Evolutionary conservation across 2,113 vertebrate genomes (phyloP), one percentile per base, ranked within the genome.

Genomic region (Xenus cinereus): DNA sequence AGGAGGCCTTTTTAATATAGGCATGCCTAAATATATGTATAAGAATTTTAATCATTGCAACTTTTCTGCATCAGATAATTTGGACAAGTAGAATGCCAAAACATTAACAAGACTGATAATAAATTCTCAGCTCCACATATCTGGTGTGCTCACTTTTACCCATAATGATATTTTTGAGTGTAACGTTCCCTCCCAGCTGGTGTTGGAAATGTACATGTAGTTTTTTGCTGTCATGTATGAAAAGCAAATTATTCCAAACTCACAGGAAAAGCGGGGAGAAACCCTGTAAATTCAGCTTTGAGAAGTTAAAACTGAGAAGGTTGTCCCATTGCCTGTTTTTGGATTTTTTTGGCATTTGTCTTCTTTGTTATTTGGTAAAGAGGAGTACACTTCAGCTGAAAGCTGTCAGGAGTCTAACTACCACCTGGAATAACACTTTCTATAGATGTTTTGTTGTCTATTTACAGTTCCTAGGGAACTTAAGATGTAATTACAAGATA

Each of bases 1-100:
- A 10, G 24, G 33, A 18, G 5, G 3, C 27, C 14, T 18, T 50
- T 81, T 64, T 15, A 45, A n/a, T 48, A 37, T 1, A 21, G 5
- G 5, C 5, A 5, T 12, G 30, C 16, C 45, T 27, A 54, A 69
- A 24, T 26, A 35, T 5, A 14, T 3, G 4, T 19, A 9, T 21
- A 69, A 35, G 1, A 18, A 15, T 28, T 84, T 18, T 50, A 81
- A 50, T 23, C 9, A 43, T 16, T 43, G 9, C 0, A 0, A 62
- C 20, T 89, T 78, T 82, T 56, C 32, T 57, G 2, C 69, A 20
- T 62, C 51, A 32, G 18, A 35, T 50, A 50, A 45, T 60, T 74
- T 41, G 22, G 7, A 41, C 22, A 18, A 73, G 46, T 9, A 54
- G 33, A 54, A 56, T 60, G 30, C 6, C 11, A 45, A 83, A 86